Conservation (phyloP, 2,888 invertebrate genomes). For the Tetanocera ferruginea region DNA sequence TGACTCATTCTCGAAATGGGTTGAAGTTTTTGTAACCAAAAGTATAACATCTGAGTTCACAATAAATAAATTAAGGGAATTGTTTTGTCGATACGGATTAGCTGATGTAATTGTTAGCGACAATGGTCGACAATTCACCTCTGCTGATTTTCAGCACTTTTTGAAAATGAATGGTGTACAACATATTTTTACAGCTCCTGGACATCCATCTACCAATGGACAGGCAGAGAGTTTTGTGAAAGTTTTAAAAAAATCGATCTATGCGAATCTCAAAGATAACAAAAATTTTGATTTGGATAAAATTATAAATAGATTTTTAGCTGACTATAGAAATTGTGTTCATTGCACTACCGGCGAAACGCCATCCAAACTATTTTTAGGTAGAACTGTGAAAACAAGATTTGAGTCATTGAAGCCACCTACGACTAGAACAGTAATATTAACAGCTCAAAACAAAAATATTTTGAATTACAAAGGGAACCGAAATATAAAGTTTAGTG, state of each 20-base stretch:
- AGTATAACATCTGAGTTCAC: conserved; percentile 40
- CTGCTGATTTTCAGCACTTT: conserved; percentile 34
- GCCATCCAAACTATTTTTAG: conserved; percentile 43
- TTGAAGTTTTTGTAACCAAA: conserved; percentile 46
- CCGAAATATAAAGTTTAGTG: too few species aligned
- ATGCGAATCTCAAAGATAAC: too few species aligned
- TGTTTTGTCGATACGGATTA: conserved; percentile 37
- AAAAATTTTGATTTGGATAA: too few species aligned
- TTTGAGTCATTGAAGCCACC: neutral
- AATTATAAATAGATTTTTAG: conserved; percentile 40
- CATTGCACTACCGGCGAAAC: conserved; percentile 43
- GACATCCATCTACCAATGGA: too few species aligned
- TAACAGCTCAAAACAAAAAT: too few species aligned
- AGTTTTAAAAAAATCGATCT: too few species aligned
- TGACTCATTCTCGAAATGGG: too few species aligned
- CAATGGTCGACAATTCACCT: conserved; percentile 42
- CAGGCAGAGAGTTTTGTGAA: conserved; percentile 53
- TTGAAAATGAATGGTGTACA: conserved; percentile 3
- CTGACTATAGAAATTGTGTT: conserved; percentile 41
- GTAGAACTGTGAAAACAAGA: conserved; percentile 22
- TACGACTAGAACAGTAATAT: too few species aligned
- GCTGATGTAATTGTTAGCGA: conserved; percentile 35
- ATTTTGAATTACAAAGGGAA: too few species aligned
- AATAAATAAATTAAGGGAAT: too few species aligned
- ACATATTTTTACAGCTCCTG: conserved; percentile 25